These are phyloP conservation scores for Leptinotarsa tumamoca DNA, from an alignment of 2,888 invertebrate genomes.

Conservation along the genomic window DNA sequence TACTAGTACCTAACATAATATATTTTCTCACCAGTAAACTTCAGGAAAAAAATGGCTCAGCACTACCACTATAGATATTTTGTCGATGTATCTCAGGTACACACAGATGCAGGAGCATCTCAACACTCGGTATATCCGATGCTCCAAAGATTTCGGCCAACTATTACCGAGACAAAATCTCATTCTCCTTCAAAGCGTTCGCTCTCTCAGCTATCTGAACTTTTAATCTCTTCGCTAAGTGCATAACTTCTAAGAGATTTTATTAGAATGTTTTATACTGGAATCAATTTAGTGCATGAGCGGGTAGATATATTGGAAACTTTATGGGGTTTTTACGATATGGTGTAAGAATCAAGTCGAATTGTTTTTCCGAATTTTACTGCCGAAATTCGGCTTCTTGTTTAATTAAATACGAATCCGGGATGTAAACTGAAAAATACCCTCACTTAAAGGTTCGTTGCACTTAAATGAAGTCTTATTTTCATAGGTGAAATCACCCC, in stretches of 20 bases:
- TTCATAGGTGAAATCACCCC: background rate
- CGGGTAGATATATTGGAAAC: conserved; percentile 53
- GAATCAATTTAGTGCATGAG: conserved; percentile 57
- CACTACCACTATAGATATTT: too few relatives aligned
- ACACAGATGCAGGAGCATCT: background rate
- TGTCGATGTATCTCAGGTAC: too few relatives aligned
- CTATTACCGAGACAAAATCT: conserved; percentile 16
- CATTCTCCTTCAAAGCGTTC: conserved; percentile 22
- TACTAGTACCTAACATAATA: too few relatives aligned
- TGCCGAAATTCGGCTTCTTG: conserved; percentile 36
- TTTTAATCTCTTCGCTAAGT: conserved; percentile 59
- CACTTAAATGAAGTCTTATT: background rate
- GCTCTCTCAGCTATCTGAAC: conserved; percentile 51
- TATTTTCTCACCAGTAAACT: too few relatives aligned
- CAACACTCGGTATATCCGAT: background rate
- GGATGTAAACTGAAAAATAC: conserved; percentile 3
- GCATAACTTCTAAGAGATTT: conserved; percentile 56
- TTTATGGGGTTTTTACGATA: conserved; percentile 46
- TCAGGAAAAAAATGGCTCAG: too few relatives aligned
- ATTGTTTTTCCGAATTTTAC: conserved; percentile 47
- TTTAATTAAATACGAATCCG: conserved; percentile 37
- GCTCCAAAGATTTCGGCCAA: background rate
- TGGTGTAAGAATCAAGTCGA: conserved; percentile 37
- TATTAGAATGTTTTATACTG: conserved; percentile 55
- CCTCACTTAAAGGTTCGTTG: background rate